Percentiles rank a stretch among this genome's conserved stretches.
Conservation (phyloP, 2,888 invertebrate genomes). For the Autographa gamma region DNA sequence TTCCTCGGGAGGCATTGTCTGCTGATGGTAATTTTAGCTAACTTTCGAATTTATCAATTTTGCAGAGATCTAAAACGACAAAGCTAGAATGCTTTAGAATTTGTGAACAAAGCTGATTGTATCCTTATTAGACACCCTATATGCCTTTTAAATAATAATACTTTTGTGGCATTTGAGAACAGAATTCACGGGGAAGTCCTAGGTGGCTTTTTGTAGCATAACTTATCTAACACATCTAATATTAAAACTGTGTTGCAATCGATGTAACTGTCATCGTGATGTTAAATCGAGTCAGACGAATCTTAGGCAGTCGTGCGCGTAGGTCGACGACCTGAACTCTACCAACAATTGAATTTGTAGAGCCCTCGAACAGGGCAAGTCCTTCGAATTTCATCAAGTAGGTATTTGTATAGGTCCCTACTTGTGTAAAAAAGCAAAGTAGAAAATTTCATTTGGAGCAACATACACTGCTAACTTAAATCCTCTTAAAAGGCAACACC, state of each 20-base stretch:
- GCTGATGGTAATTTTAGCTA: conserved; percentile 39
- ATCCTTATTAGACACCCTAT: too few relatives aligned
- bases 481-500: conserved; percentile 59
- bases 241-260: conserved; percentile 7
- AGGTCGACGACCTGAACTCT: conserved; percentile 82
- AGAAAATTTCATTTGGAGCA: conserved; percentile 59
- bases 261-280: conserved; percentile 44
- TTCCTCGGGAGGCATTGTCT: conserved; percentile 53
- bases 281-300: conserved; percentile 77
- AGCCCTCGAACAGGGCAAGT: conserved; percentile 63
- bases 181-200: conserved; percentile 3
- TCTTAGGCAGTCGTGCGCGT: conserved; percentile 81
- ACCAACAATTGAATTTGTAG: conserved; percentile 82
- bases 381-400: conserved; percentile 61
- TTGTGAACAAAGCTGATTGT: background rate
- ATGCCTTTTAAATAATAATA: background rate
- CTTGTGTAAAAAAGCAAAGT: conserved; percentile 57
- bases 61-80: background rate
- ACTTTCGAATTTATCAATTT: conserved; percentile 33
- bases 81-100: background rate
- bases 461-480: conserved; percentile 62
- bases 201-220: background rate
- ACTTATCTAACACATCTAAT: background rate
- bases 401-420: conserved; percentile 76
- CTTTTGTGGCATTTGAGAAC: background rate